Evolutionary conservation across 2,888 invertebrate species (phyloP).

Genomic region (Petrolisthes cinctipes): DNA sequence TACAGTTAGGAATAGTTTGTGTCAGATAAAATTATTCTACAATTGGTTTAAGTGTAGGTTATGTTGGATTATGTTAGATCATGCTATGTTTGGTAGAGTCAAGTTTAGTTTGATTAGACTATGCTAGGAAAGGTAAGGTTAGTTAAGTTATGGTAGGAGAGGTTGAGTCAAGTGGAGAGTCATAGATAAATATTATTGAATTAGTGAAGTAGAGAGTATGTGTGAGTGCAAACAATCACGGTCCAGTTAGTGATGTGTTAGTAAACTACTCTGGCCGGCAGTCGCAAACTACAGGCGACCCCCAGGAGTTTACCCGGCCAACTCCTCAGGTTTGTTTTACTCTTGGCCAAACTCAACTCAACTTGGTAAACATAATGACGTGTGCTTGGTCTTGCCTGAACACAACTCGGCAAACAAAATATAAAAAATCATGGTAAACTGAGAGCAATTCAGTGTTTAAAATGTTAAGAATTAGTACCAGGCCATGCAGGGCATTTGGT

Average conservation of each 20-base stretch:
- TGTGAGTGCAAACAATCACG: not conserved
- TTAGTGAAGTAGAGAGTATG: not conserved
- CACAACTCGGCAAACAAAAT: not conserved
- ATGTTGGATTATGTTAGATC: too few relatives aligned
- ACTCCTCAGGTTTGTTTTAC: slow-evolving; percentile 52
- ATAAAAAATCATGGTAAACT: not conserved
- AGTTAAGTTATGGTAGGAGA: not conserved
- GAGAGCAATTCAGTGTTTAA: not conserved
- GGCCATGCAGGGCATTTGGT: too few relatives aligned
- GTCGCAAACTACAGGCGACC: slow-evolving; percentile 50
- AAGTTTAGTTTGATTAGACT: too few relatives aligned
- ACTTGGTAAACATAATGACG: too few relatives aligned
- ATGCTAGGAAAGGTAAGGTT: too few relatives aligned
- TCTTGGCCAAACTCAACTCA: slow-evolving; percentile 41
- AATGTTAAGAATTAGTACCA: too few relatives aligned
- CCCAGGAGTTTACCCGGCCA: slow-evolving; percentile 59
- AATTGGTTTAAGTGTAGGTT: too few relatives aligned
- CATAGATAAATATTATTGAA: not conserved
- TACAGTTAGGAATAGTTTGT: too few relatives aligned
- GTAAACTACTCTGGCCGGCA: slow-evolving; percentile 57
- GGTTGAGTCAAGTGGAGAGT: slow-evolving; percentile 3
- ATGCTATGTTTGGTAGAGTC: too few relatives aligned
- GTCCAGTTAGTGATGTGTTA: slow-evolving; percentile 39
- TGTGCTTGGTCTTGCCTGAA: not conserved
- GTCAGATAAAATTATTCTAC: too few relatives aligned